Conservation (phyloP, 2,888 invertebrate genomes). For the Eilema depressum region DNA sequence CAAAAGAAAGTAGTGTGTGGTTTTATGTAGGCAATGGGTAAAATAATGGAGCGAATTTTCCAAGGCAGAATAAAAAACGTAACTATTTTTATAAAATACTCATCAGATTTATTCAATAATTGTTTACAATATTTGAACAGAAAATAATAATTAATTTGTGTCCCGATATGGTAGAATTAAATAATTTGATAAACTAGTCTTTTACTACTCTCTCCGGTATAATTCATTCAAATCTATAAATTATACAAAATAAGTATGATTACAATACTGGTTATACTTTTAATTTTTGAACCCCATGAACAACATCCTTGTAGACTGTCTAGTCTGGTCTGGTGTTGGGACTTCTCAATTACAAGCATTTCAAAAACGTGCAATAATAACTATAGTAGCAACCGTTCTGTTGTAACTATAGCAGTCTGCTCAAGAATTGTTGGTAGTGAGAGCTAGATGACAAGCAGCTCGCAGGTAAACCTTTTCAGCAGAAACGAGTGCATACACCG, state of each 20-base stretch:
- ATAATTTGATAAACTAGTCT: slow-evolving; percentile 62
- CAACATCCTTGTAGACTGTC: slow-evolving; percentile 32
- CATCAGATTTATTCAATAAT: slow-evolving; percentile 43
- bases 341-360: slow-evolving; percentile 23
- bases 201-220: slow-evolving; percentile 74
- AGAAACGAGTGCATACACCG: slow-evolving; percentile 63
- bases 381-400: slow-evolving; percentile 22
- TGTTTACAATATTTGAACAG: slow-evolving; percentile 58
- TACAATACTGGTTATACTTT: slow-evolving; percentile 65
- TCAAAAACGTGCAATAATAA: slow-evolving; percentile 15
- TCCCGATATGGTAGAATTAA: slow-evolving; percentile 36
- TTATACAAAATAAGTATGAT: slow-evolving; percentile 50
- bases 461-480: slow-evolving; percentile 39
- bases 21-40: background rate
- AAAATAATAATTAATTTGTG: slow-evolving; percentile 48
- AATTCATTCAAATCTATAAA: slow-evolving; percentile 33
- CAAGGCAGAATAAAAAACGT: background rate
- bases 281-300: slow-evolving; percentile 37
- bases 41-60: background rate
- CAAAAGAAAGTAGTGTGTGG: background rate
- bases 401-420: slow-evolving; percentile 34
- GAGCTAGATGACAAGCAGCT: slow-evolving; percentile 52
- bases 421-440: slow-evolving; percentile 26
- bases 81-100: slow-evolving; percentile 4
- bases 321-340: slow-evolving; percentile 16